Conservation (phyloP, 2,888 invertebrate species). For the Sialis fuliginosa region DNA sequence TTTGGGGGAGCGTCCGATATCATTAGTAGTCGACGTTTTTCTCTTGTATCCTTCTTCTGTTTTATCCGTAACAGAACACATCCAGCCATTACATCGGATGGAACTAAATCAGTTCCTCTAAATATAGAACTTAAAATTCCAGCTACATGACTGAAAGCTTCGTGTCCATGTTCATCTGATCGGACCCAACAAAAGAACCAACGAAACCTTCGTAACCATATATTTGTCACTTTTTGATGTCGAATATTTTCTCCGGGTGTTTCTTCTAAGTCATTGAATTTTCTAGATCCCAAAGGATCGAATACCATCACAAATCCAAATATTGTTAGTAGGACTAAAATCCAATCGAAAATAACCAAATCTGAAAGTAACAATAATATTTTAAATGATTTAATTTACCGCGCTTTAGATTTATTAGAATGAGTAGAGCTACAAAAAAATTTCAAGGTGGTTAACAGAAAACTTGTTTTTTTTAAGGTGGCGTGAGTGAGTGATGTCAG, state of each 20-base stretch:
- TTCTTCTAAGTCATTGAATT: constrained; percentile 42
- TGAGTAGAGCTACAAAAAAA: too few relatives aligned
- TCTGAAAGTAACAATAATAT: constrained; percentile 26
- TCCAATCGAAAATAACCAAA: constrained; percentile 68
- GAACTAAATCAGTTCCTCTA: constrained; percentile 70
- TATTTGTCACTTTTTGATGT: constrained; percentile 48
- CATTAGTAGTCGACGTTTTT: constrained; percentile 46
- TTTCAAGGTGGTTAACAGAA: too few relatives aligned
- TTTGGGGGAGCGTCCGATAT: constrained; percentile 45
- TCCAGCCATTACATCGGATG: constrained; percentile 77
- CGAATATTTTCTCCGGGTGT: constrained; percentile 46
- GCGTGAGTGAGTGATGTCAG: too few relatives aligned
- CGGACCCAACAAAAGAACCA: constrained; percentile 60
- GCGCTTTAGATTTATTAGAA: too few relatives aligned
- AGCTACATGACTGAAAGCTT: constrained; percentile 64
- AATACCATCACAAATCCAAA: constrained; percentile 64
- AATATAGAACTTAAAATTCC: constrained; percentile 65
- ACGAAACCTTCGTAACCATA: constrained; percentile 57
- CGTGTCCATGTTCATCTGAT: constrained; percentile 56
- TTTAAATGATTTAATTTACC: background rate
- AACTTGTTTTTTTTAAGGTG: too few relatives aligned
- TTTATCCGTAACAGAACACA: constrained; percentile 64
- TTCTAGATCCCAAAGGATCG: constrained; percentile 56
- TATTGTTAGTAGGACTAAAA: constrained; percentile 51
- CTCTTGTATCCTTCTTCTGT: constrained; percentile 54